Evolutionary conservation across 2,797 vertebrate species (phyloP).

Genomic region (Parotocinclus haroldoi): DNA sequence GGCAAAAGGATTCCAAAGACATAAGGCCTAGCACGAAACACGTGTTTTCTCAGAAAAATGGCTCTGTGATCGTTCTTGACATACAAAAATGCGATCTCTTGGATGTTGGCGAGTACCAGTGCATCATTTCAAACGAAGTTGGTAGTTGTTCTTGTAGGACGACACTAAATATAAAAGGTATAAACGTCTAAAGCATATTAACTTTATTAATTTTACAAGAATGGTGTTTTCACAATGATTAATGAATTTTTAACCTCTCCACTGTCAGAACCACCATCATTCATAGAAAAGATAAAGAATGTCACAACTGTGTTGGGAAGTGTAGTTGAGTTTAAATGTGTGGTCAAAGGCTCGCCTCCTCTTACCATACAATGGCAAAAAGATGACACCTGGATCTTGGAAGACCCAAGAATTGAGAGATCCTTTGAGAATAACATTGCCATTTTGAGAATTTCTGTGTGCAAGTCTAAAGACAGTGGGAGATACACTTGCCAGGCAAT

Average conservation of each 20-base stretch:
- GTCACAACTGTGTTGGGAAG: conserved; percentile 80
- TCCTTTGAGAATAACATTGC: conserved; percentile 83
- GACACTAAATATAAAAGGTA: conserved; percentile 88
- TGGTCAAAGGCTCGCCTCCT: conserved; percentile 80
- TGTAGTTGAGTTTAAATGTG: conserved; percentile 79
- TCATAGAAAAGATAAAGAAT: conserved; percentile 85
- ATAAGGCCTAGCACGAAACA: conserved; percentile 91
- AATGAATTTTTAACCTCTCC: conserved; percentile 42
- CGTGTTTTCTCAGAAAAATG: conserved; percentile 72
- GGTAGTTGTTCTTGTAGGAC: conserved; percentile 86
- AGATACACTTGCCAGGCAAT: conserved; percentile 92
- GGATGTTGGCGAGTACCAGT: conserved; percentile 91
- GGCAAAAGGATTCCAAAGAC: conserved; percentile 91
- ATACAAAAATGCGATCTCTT: conserved; percentile 83
- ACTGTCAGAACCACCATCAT: conserved; percentile 86
- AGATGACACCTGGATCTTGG: conserved; percentile 88
- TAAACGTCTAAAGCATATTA: conserved; percentile 4
- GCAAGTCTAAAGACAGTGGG: conserved; percentile 80
- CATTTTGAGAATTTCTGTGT: conserved; percentile 76
- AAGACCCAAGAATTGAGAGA: conserved; percentile 80
- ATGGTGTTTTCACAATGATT: conserved; percentile 10
- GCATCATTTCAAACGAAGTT: conserved; percentile 86
- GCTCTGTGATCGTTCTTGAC: conserved; percentile 75
- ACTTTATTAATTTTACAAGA: conserved; percentile 14
- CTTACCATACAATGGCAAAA: conserved; percentile 91